Evolutionary conservation across 2,888 invertebrate species (phyloP).

Genomic region (Scaeva pyrastri): DNA sequence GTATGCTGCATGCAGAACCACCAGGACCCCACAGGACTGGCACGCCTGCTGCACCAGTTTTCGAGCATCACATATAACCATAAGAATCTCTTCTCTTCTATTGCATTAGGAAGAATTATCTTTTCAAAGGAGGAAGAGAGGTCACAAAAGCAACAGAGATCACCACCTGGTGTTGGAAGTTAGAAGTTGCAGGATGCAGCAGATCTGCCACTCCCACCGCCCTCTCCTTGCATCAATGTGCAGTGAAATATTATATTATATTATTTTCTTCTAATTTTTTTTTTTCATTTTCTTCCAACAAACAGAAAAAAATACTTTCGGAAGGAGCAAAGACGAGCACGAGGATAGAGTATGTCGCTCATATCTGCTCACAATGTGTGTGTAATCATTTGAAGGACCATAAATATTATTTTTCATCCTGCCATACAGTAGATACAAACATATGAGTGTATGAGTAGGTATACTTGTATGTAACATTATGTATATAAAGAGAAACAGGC

Average conservation of each 20-base stretch:
- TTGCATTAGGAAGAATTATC: conserved; percentile 59
- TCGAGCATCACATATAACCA: conserved; percentile 8
- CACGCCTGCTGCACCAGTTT: conserved; percentile 2
- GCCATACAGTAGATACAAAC: too few species aligned
- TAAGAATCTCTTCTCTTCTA: conserved; percentile 23
- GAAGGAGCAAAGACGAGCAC: background rate
- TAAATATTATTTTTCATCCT: conserved; percentile 72
- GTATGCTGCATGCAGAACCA: background rate
- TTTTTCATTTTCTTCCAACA: conserved; percentile 32
- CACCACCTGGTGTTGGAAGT: conserved; percentile 53
- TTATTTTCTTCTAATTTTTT: conserved; percentile 45
- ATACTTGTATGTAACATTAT: background rate
- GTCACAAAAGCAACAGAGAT: conserved; percentile 58
- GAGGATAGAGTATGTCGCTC: conserved; percentile 37
- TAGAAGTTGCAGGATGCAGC: conserved; percentile 19
- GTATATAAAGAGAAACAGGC: conserved; percentile 50
- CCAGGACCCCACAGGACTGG: too few species aligned
- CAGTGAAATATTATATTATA: conserved; percentile 52
- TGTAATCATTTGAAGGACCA: conserved; percentile 74
- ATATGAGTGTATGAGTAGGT: too few species aligned
- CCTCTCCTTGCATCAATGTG: conserved; percentile 14
- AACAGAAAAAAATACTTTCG: conserved; percentile 16
- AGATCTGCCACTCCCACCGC: background rate
- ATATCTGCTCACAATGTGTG: conserved; percentile 45
- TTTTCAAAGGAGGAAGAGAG: background rate